Base-by-base conservation (phyloP, 1,140 invertebrate genomes). In the Thaumatotibia leucotreta region DNA sequence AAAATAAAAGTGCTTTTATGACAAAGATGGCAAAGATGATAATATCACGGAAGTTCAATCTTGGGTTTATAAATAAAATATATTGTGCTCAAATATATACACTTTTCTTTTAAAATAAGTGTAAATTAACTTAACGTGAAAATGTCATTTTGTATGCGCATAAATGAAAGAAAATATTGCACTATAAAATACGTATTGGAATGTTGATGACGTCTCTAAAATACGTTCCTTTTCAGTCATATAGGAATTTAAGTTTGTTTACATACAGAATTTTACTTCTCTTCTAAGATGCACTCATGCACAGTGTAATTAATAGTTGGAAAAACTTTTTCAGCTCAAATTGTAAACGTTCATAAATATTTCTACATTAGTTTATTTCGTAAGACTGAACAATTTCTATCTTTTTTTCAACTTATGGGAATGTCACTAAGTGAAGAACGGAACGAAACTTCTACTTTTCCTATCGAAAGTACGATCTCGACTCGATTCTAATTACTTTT, bases 401-500 rank as follows among this genome's bases (percentile, higher is more conserved):
- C 14, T 5, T 4, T 17, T 11, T 1, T 39, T 39, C 4, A 4
- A 39, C n/a, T n/a, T 39, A 39, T 39, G 35, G 6, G 14, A 39
- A 5, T 14, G 1, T 39, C n/a, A 14, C 0, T 0, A 29, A 2
- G 14, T 24, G 22, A 54, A 23, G 11, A 54, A 54, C 50, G 50
- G 17, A 54, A 54, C 50, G 50, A 29, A 24, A 24, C 22, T 54
- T 23, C 23, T 54, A 54, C 50, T 54, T 54, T 54, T 54, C 50
- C 50, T 54, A 54, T 54, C 50, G 50, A 54, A 54, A 54, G 50
- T 54, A 24, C 23, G 23, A 54, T 54, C 50, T 54, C 50, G 50
- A 24, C 50, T 54, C 35, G 23, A 23, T 24, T 24, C 11, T 54
- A 54, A 54, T 24, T 54, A 24, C 50, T 54, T 54, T 54, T 27